Percentiles rank a stretch among this genome's conserved stretches.
Conservation (phyloP, 1,140 invertebrate genomes). For the Anagrus nilaparvatae region DNA sequence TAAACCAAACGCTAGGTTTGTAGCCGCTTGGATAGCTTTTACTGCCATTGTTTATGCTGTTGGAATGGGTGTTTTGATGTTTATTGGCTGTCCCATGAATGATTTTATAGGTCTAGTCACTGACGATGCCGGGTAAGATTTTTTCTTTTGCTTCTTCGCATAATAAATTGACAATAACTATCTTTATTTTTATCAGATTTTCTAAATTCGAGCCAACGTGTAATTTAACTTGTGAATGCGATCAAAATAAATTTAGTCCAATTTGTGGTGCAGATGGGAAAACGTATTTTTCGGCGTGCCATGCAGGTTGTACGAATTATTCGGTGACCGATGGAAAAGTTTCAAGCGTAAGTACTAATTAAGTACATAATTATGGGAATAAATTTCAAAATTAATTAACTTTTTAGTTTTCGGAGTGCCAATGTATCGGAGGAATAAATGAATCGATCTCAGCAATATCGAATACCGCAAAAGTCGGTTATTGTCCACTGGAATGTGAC, state of each 20-base stretch:
- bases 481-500: slow-evolving; percentile 67
- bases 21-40: slow-evolving; percentile 83
- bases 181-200: slow-evolving; percentile 24
- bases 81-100: slow-evolving; percentile 78
- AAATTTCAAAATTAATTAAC: slow-evolving; percentile 12
- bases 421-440: slow-evolving; percentile 51
- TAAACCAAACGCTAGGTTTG: slow-evolving; percentile 74
- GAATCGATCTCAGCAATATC: slow-evolving; percentile 24
- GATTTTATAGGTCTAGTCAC: slow-evolving; percentile 61
- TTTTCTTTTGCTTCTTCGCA: not conserved
- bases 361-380: too few species aligned
- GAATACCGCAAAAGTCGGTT: slow-evolving; percentile 51
- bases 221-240: slow-evolving; percentile 58
- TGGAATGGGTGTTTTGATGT: slow-evolving; percentile 81
- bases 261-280: slow-evolving; percentile 69
- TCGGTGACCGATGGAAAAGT: slow-evolving; percentile 52
- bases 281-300: slow-evolving; percentile 82
- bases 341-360: slow-evolving; percentile 30
- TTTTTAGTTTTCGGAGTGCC: slow-evolving; percentile 61
- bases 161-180: slow-evolving; percentile 9
- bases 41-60: slow-evolving; percentile 78
- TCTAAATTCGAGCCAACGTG: slow-evolving; percentile 51
- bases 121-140: slow-evolving; percentile 24
- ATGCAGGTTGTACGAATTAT: slow-evolving; percentile 71
- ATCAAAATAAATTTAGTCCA: slow-evolving; percentile 65